These are phyloP conservation scores for Oplegnathus fasciatus DNA, from an alignment of 2,113 vertebrate genomes.

Conservation along the genomic window DNA sequence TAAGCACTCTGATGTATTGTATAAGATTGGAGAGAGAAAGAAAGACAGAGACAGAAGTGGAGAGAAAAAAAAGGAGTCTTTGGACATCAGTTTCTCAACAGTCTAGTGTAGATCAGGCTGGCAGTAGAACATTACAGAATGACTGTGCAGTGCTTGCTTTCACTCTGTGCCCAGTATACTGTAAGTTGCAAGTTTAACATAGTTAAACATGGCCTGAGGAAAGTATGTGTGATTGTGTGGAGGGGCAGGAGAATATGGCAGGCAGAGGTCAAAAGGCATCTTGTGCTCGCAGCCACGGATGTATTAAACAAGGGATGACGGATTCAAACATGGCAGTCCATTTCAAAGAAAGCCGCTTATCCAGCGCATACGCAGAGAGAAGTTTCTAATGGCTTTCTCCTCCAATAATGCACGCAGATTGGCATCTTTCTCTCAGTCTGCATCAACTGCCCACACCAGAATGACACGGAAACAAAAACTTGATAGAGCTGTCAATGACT, in stretches of 20 bases:
- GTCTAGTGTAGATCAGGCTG: constrained; percentile 5
- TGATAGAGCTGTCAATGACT: not conserved
- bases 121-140: not conserved
- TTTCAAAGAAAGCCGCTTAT: constrained; percentile 24
- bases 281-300: constrained; percentile 10
- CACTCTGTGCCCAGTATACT: constrained; percentile 11
- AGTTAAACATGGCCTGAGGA: constrained; percentile 25
- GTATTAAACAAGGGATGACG: constrained; percentile 24
- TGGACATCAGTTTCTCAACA: constrained; percentile 13
- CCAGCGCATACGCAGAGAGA: not conserved
- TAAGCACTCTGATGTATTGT: constrained; percentile 13
- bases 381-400: not conserved
- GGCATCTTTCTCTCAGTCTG: not conserved
- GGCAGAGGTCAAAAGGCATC: constrained; percentile 34
- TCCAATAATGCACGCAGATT: constrained; percentile 3
- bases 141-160: constrained; percentile 17
- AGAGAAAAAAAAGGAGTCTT: not conserved
- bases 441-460: not conserved
- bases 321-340: constrained; percentile 12
- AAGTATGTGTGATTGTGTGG: constrained; percentile 15
- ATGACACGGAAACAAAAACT: not conserved
- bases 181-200: constrained; percentile 33
- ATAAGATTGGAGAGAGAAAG: not conserved
- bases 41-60: not conserved
- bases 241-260: constrained; percentile 17